Evolutionary conservation across 2,888 invertebrate species (phyloP).

Genomic region (Tolmerus cingulatus): DNA sequence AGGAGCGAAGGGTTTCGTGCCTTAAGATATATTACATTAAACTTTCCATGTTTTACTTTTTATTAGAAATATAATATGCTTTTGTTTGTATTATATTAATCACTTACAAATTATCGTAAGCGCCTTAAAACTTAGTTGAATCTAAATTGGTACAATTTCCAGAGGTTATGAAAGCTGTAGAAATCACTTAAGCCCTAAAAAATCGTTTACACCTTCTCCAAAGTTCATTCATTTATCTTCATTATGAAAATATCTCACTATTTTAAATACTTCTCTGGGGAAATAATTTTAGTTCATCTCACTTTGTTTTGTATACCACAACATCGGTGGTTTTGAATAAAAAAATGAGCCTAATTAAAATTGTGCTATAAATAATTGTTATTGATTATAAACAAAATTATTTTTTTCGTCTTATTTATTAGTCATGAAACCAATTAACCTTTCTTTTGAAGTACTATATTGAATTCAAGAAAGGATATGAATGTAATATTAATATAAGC

Average conservation of each 20-base stretch:
- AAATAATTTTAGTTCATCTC: not conserved
- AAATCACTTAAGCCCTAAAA: constrained; percentile 16
- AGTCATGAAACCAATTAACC: no score
- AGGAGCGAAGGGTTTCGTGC: no score
- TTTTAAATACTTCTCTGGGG: not conserved
- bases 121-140: not conserved
- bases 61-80: not conserved
- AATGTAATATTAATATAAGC: not conserved
- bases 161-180: not conserved
- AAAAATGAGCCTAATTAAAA: no score
- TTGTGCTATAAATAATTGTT: no score
- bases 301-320: not conserved
- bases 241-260: constrained; percentile 24
- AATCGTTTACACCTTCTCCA: not conserved
- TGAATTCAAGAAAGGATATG: not conserved
- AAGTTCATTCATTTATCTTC: not conserved
- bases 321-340: no score
- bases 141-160: not conserved
- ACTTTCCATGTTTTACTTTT: constrained; percentile 20
- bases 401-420: no score
- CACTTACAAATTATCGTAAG: constrained; percentile 24
- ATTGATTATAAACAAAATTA: no score
- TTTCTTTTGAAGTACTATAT: no score
- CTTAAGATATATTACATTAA: constrained; percentile 5
- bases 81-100: not conserved